Evolutionary conservation across 2,888 invertebrate genomes (phyloP).

Genomic region (Drosophila robusta): DNA sequence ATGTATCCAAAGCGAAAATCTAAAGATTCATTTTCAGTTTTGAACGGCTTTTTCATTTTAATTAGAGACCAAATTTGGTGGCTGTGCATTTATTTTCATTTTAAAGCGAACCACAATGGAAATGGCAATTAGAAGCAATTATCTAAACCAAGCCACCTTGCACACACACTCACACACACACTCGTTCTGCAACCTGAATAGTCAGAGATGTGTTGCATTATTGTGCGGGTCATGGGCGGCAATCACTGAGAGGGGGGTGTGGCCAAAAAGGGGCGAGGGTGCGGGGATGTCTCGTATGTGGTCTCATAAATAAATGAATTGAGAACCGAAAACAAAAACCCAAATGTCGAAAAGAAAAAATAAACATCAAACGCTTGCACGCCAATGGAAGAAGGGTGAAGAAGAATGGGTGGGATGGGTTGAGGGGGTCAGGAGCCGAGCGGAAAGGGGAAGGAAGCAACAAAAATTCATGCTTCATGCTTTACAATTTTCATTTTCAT

Average conservation of each 20-base stretch:
- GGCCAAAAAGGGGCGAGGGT: neutral
- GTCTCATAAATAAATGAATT: conserved; percentile 55
- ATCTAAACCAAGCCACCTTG: neutral
- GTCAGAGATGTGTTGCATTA: conserved; percentile 20
- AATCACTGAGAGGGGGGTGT: neutral
- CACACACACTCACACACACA: neutral
- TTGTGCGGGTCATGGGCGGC: conserved; percentile 11
- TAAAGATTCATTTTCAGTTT: too few species aligned
- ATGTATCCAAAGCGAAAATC: too few species aligned
- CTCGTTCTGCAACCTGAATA: too few species aligned
- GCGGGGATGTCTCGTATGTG: conserved; percentile 12
- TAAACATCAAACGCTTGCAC: conserved; percentile 49
- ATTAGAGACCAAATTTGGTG: neutral
- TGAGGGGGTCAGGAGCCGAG: neutral
- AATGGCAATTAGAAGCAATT: conserved; percentile 19
- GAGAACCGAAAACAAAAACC: conserved; percentile 9
- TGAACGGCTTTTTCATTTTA: neutral
- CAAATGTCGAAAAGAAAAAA: conserved; percentile 22
- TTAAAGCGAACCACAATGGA: neutral
- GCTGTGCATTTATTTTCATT: neutral
- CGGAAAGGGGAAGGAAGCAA: conserved; percentile 23
- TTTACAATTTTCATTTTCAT: conserved; percentile 28
- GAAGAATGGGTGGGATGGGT: neutral
- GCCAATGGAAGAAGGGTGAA: conserved; percentile 17
- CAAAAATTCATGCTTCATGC: conserved; percentile 30